Percentiles rank a stretch among this genome's conserved stretches.
Evolutionary conservation across 2,797 vertebrate genomes (phyloP).

Genomic region (Gymnoscopelus braueri): DNA sequence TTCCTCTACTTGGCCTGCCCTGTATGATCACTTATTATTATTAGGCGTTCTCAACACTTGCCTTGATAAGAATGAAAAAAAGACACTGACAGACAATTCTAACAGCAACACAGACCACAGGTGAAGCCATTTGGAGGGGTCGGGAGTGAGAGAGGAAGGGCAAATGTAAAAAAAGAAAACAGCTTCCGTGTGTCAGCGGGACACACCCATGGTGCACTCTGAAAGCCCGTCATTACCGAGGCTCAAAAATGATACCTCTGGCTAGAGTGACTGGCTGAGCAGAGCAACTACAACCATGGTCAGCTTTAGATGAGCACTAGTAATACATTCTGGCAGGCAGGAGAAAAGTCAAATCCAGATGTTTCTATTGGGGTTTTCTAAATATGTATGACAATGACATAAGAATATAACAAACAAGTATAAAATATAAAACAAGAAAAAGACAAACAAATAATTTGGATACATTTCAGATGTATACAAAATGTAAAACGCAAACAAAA

Average conservation of each 20-base stretch:
- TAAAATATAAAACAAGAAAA: too few relatives aligned
- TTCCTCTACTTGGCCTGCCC: conserved; percentile 29
- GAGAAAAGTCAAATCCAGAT: conserved; percentile 22
- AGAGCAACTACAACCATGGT: conserved; percentile 52
- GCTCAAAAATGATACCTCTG: conserved; percentile 80
- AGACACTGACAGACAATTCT: conserved; percentile 36
- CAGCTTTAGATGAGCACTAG: conserved; percentile 29
- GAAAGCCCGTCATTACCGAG: conserved; percentile 80
- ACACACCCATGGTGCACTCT: conserved; percentile 79
- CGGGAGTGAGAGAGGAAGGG: conserved; percentile 15
- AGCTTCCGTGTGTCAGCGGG: conserved; percentile 73
- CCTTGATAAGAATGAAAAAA: neutral
- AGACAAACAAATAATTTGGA: too few relatives aligned
- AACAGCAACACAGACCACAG: conserved; percentile 62
- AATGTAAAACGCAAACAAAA: too few relatives aligned
- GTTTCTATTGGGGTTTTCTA: neutral
- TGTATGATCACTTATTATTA: neutral
- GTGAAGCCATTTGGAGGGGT: conserved; percentile 47
- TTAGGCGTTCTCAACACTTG: neutral
- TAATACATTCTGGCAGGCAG: conserved; percentile 38
- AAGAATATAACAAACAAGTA: too few relatives aligned
- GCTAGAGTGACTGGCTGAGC: conserved; percentile 63
- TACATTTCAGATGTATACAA: too few relatives aligned
- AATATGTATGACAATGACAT: too few relatives aligned
- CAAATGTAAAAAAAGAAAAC: conserved; percentile 54